Percentiles rank a stretch among this genome's conserved stretches.
These are phyloP conservation scores for Erpobdella octoculata DNA, from an alignment of 2,888 invertebrate genomes.

Conservation along the genomic window DNA sequence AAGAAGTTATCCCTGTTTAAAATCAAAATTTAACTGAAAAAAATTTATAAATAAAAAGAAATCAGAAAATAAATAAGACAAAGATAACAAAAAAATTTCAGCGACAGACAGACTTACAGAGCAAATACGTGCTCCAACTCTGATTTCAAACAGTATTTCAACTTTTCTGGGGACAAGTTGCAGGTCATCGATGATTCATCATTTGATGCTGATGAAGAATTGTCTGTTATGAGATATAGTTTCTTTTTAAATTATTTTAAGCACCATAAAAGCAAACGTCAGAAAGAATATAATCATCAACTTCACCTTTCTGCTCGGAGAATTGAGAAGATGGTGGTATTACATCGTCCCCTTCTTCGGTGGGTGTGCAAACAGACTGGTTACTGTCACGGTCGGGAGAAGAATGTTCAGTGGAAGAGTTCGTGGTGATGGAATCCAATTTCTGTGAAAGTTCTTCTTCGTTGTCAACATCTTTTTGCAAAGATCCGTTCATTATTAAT, in stretches of 20 bases:
- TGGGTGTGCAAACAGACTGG: not conserved
- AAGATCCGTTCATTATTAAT: too few species aligned
- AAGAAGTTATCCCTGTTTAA: slow-evolving; percentile 21
- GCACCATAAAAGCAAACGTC: too few species aligned
- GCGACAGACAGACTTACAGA: not conserved
- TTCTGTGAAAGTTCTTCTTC: not conserved
- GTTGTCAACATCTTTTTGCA: not conserved
- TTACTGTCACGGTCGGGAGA: not conserved
- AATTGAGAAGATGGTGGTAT: not conserved
- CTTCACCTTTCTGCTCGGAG: too few species aligned
- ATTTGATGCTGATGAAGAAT: not conserved
- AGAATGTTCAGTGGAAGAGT: not conserved
- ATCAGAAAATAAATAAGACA: not conserved
- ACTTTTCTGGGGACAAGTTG: not conserved
- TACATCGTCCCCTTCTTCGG: not conserved
- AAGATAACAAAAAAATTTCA: not conserved
- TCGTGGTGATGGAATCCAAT: not conserved
- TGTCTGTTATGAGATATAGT: too few species aligned
- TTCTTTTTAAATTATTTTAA: too few species aligned
- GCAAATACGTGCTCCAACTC: slow-evolving; percentile 19
- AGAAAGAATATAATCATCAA: too few species aligned
- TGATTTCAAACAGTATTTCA: not conserved
- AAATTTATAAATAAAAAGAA: not conserved
- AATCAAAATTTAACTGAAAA: not conserved
- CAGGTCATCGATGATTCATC: not conserved